These are phyloP conservation scores for Scatophagus argus DNA, from an alignment of 2,113 vertebrate species.

Conservation along the genomic window DNA sequence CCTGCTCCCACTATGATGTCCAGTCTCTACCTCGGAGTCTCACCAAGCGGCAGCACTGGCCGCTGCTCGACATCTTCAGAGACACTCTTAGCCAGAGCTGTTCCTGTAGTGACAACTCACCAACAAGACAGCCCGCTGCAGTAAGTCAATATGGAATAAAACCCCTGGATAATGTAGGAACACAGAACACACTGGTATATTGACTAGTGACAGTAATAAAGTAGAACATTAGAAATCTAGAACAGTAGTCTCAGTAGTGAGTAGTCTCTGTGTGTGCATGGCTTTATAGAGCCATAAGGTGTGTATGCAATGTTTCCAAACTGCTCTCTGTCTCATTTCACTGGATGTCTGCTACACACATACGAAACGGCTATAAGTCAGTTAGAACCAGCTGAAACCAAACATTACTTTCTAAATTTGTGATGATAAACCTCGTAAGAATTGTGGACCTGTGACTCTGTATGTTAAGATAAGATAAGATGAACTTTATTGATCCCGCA, in stretches of 20 bases:
- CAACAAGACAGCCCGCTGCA: constrained; percentile 69
- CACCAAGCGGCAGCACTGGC: constrained; percentile 82
- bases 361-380: not conserved
- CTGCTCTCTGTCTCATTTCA: not conserved
- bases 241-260: constrained; percentile 5
- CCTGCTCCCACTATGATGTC: constrained; percentile 14
- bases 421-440: not conserved
- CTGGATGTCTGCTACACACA: constrained; percentile 5
- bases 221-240: constrained; percentile 27
- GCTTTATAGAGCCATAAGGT: not conserved
- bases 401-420: not conserved
- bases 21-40: constrained; percentile 77
- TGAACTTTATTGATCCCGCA: too few relatives aligned
- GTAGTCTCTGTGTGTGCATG: not conserved
- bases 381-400: not conserved
- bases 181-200: not conserved
- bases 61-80: constrained; percentile 88
- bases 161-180: not conserved
- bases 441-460: too few relatives aligned
- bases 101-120: constrained; percentile 84
- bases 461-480: too few relatives aligned
- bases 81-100: constrained; percentile 87
- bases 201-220: not conserved
- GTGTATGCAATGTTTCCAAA: constrained; percentile 8
- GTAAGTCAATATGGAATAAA: constrained; percentile 81